These are phyloP conservation scores for Drosophila funebris DNA, from an alignment of 1,140 invertebrate genomes.

Conservation along the genomic window DNA sequence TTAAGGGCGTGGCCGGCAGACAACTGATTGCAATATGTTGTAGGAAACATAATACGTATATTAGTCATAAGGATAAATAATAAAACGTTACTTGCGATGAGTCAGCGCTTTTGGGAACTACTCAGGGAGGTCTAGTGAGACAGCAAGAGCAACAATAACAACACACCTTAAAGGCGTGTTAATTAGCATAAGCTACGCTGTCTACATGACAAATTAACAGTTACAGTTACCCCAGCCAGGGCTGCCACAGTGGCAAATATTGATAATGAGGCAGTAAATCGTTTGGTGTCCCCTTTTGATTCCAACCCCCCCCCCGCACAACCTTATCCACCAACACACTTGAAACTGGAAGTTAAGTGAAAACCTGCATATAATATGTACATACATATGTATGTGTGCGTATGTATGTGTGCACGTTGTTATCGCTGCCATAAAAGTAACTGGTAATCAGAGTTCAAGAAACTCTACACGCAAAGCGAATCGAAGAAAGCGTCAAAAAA, in stretches of 20 bases:
- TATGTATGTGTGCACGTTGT: conserved; percentile 18
- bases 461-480: conserved; percentile 37
- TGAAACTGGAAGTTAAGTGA: conserved; percentile 11
- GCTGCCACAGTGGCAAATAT: conserved; percentile 34
- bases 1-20: conserved; percentile 27
- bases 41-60: conserved; percentile 46
- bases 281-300: conserved; percentile 12
- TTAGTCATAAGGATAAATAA: conserved; percentile 56
- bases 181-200: conserved; percentile 34
- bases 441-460: conserved; percentile 41
- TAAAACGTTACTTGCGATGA: conserved; percentile 6
- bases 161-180: conserved; percentile 43
- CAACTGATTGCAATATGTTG: conserved; percentile 33
- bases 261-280: conserved; percentile 43
- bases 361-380: conserved; percentile 14
- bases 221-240: conserved; percentile 25
- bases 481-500: conserved; percentile 27
- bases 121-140: neutral
- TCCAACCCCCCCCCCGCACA: neutral
- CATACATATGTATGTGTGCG: neutral
- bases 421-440: conserved; percentile 43
- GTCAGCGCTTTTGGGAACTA: conserved; percentile 27
- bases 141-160: neutral
- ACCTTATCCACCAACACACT: too few relatives aligned
- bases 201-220: conserved; percentile 32